Evolutionary conservation across 2,888 invertebrate species (phyloP).

Genomic region (Hetaerina titia): DNA sequence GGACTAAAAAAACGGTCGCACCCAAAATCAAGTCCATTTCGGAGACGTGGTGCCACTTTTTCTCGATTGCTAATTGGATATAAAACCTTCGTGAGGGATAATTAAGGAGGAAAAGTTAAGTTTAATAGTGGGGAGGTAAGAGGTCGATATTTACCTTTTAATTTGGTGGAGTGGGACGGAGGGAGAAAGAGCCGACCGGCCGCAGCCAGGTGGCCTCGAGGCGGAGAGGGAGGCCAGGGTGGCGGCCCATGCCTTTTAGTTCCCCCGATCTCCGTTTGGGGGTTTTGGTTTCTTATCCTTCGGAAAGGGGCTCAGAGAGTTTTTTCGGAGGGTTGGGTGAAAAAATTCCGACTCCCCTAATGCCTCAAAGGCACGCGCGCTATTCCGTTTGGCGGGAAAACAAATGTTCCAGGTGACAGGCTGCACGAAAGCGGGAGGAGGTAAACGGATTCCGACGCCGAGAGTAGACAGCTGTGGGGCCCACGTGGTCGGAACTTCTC

Average conservation of each 20-base stretch:
- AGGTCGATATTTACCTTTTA: background rate
- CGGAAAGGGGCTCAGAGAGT: background rate
- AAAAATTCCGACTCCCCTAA: constrained; percentile 19
- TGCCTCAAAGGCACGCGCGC: constrained; percentile 63
- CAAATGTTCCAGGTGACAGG: constrained; percentile 69
- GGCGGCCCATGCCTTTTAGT: background rate
- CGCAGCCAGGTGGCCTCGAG: background rate
- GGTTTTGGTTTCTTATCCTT: background rate
- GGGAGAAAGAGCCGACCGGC: background rate
- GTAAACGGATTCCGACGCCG: background rate
- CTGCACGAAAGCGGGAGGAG: constrained; percentile 52
- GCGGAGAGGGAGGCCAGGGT: background rate
- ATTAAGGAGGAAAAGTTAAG: background rate
- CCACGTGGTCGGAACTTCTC: background rate
- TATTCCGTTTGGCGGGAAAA: constrained; percentile 70
- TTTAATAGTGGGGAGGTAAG: background rate
- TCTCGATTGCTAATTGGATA: too few species aligned
- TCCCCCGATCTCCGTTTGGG: background rate
- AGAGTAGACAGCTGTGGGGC: background rate
- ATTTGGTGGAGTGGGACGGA: background rate
- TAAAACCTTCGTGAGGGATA: background rate
- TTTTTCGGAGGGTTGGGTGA: constrained; percentile 9
- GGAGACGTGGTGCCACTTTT: too few species aligned
- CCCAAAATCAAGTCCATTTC: too few species aligned
- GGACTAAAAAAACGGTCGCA: too few species aligned